Conservation (phyloP, 1,140 invertebrate species). For the Pseudomyrmex sp. region DNA sequence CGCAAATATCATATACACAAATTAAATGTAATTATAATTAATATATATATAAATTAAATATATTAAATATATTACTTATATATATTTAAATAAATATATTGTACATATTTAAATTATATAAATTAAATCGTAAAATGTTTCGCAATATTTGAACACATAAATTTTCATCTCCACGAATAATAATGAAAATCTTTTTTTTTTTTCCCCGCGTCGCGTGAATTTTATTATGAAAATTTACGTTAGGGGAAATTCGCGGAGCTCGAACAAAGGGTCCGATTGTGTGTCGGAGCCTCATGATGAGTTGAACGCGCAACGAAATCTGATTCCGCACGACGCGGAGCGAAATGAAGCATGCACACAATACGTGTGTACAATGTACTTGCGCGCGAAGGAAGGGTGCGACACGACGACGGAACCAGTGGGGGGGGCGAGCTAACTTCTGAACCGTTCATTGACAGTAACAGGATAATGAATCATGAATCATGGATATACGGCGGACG, state of each 20-base stretch:
- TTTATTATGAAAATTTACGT: too few relatives aligned
- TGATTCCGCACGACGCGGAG: conserved; percentile 64
- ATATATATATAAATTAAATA: too few relatives aligned
- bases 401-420: conserved; percentile 19
- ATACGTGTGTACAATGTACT: conserved; percentile 42
- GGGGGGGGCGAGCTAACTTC: conserved; percentile 72
- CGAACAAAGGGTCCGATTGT: conserved; percentile 33
- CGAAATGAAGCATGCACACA: conserved; percentile 56
- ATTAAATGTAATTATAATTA: too few relatives aligned
- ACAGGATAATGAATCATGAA: conserved; percentile 81
- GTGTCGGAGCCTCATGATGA: conserved; percentile 13
- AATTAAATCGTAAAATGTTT: too few relatives aligned
- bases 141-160: conserved; percentile 10
- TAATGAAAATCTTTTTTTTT: conserved; percentile 26
- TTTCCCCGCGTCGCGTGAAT: background rate
- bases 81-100: too few relatives aligned
- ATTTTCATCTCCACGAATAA: background rate
- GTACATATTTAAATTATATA: too few relatives aligned
- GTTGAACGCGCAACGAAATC: conserved; percentile 58
- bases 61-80: too few relatives aligned
- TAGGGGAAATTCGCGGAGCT: background rate
- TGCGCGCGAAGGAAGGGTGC: conserved; percentile 54
- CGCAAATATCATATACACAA: too few relatives aligned
- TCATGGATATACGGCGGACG: conserved; percentile 78
- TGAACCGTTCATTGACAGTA: conserved; percentile 77